Evolutionary conservation across 2,797 vertebrate genomes (phyloP).

Genomic region (Lycodopsis pacificus): DNA sequence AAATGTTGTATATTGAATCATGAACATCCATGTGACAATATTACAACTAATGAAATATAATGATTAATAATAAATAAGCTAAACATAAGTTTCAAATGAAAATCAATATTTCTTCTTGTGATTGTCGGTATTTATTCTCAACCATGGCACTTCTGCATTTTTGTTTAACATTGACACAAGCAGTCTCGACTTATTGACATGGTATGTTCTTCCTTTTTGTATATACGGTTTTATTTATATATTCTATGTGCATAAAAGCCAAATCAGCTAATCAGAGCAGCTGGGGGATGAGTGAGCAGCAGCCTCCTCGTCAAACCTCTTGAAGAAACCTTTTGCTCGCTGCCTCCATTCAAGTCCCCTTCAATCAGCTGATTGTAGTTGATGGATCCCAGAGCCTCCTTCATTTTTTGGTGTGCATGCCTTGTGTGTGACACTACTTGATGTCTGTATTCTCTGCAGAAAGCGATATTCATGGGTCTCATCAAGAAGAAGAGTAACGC

Average conservation of each 20-base stretch:
- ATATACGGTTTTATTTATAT: too few relatives aligned
- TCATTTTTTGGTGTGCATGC: not conserved
- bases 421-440: not conserved
- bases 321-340: not conserved
- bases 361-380: not conserved
- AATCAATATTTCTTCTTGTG: not conserved
- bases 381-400: not conserved
- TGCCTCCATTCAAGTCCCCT: not conserved
- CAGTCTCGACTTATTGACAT: not conserved
- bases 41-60: not conserved
- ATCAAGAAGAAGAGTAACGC: slow-evolving; percentile 59
- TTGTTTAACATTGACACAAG: not conserved
- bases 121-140: not conserved
- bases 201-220: too few relatives aligned
- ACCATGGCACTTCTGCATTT: not conserved
- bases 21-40: not conserved
- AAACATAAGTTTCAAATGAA: not conserved
- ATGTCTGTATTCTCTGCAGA: slow-evolving; percentile 60
- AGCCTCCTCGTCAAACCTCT: not conserved
- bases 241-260: not conserved
- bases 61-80: too few relatives aligned
- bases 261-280: not conserved
- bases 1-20: not conserved
- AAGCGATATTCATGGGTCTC: slow-evolving; percentile 66
- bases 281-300: not conserved